phyloP scores from a whole-genome alignment of 1,140 invertebrate genomes.

The Caenorhabditis latens region DNA sequence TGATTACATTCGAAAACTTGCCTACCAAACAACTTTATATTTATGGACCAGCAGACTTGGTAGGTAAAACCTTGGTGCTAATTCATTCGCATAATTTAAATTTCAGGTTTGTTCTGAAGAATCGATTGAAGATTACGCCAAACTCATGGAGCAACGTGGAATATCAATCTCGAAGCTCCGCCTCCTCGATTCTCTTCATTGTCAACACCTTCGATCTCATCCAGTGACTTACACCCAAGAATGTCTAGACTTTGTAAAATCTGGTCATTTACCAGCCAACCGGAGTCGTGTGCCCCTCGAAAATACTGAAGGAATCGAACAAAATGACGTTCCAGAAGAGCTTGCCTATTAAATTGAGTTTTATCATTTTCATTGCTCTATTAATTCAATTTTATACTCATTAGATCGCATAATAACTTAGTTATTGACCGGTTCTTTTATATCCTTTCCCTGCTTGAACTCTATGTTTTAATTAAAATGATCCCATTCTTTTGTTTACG shows the following conservation, averaged over 20 bases:
- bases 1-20: conserved; percentile 80
- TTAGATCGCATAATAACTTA: conserved; percentile 24
- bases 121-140: conserved; percentile 56
- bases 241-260: conserved; percentile 55
- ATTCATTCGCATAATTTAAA: background rate
- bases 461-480: background rate
- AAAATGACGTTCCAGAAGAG: conserved; percentile 33
- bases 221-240: conserved; percentile 53
- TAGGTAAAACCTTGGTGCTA: conserved; percentile 61
- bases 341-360: conserved; percentile 12
- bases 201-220: conserved; percentile 58
- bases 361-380: background rate
- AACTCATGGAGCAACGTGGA: conserved; percentile 42
- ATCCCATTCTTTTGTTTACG: background rate
- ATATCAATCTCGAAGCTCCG: conserved; percentile 25
- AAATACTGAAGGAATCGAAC: background rate
- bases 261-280: conserved; percentile 12
- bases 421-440: conserved; percentile 21
- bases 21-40: conserved; percentile 83
- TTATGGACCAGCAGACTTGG: conserved; percentile 83
- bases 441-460: conserved; percentile 6
- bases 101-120: conserved; percentile 60
- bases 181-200: conserved; percentile 58
- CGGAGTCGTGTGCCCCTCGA: conserved; percentile 14
- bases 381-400: background rate